These are phyloP conservation scores for Archips xylosteana DNA, from an alignment of 2,888 invertebrate genomes.

Conservation along the genomic window DNA sequence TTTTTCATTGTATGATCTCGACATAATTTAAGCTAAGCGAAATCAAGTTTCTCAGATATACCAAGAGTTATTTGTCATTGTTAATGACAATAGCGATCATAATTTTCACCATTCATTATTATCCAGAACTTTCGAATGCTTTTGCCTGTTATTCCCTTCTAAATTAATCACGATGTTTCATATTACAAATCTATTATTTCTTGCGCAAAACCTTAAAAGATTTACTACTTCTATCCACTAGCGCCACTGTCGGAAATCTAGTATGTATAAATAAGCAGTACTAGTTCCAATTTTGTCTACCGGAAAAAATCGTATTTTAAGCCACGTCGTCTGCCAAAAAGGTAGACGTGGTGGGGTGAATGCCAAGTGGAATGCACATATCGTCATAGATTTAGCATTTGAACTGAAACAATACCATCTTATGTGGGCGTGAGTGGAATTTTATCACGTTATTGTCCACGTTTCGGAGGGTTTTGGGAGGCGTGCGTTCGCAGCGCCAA, in stretches of 20 bases:
- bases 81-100: too few species aligned
- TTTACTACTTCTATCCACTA: too few species aligned
- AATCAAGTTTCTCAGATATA: too few species aligned
- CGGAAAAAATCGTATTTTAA: constrained; percentile 13
- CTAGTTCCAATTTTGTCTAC: constrained; percentile 15
- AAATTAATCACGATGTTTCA: neutral
- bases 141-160: too few species aligned
- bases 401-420: constrained; percentile 80
- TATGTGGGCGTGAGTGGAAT: constrained; percentile 70
- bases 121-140: too few species aligned
- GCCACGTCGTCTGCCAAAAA: constrained; percentile 62
- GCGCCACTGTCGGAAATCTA: too few species aligned
- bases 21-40: too few species aligned
- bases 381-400: constrained; percentile 78
- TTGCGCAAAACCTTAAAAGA: too few species aligned
- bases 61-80: too few species aligned
- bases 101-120: too few species aligned
- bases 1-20: neutral
- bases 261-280: neutral
- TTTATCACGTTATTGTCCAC: constrained; percentile 11
- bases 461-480: neutral
- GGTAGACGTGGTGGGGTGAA: constrained; percentile 51
- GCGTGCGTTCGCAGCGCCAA: neutral
- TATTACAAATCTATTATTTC: neutral
- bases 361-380: constrained; percentile 55